A percentile compares a stretch with the other conserved stretches of the same genome.
Conservation (phyloP, 2,113 vertebrate species). For the Carettochelys insculpta region DNA sequence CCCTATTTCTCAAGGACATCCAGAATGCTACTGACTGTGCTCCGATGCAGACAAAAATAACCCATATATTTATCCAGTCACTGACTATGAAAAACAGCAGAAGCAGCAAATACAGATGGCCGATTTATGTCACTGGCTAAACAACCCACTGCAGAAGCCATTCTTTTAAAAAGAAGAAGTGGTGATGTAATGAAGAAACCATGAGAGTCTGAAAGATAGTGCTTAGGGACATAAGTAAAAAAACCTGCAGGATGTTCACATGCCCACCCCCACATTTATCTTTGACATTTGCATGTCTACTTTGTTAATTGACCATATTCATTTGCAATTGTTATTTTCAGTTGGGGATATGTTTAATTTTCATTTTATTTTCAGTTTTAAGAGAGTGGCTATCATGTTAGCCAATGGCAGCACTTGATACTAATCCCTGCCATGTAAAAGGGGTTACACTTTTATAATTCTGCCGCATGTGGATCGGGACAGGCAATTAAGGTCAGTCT, state of each 20-base stretch:
- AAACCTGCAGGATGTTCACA: slow-evolving; percentile 49
- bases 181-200: slow-evolving; percentile 71
- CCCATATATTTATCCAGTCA: slow-evolving; percentile 21
- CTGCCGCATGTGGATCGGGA: slow-evolving; percentile 62
- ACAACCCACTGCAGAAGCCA: slow-evolving; percentile 62
- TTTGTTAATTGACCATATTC: slow-evolving; percentile 62
- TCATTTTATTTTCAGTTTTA: slow-evolving; percentile 22
- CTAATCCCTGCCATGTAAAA: slow-evolving; percentile 54
- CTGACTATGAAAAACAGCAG: slow-evolving; percentile 46
- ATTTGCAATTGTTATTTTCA: slow-evolving; percentile 65
- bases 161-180: slow-evolving; percentile 72
- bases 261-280: slow-evolving; percentile 28
- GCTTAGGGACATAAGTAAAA: slow-evolving; percentile 68
- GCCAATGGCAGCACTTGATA: not conserved
- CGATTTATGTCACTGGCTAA: slow-evolving; percentile 27
- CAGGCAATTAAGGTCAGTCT: slow-evolving; percentile 69
- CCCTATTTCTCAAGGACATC: slow-evolving; percentile 60
- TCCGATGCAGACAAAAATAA: slow-evolving; percentile 49
- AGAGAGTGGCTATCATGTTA: slow-evolving; percentile 18
- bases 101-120: slow-evolving; percentile 30
- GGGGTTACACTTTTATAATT: slow-evolving; percentile 41
- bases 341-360: slow-evolving; percentile 60
- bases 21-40: slow-evolving; percentile 48
- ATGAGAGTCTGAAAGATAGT: slow-evolving; percentile 64
- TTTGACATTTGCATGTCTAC: slow-evolving; percentile 44